Evolutionary conservation across 2,113 vertebrate species (phyloP).

Genomic region (Gorsachius goisagi): DNA sequence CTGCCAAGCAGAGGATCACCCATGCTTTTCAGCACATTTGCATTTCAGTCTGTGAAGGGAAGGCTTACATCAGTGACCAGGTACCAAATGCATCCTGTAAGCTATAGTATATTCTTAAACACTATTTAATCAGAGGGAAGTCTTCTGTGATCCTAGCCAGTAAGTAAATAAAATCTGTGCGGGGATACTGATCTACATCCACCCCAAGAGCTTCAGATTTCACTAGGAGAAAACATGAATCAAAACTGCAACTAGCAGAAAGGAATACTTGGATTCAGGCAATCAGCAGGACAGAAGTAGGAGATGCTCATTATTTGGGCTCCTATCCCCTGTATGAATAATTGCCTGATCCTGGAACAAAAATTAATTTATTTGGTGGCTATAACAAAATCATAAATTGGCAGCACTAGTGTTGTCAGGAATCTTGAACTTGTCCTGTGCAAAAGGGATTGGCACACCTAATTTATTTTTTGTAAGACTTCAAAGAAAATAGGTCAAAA

Average conservation of each 20-base stretch:
- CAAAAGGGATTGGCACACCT: neutral
- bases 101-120: neutral
- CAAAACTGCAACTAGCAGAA: neutral
- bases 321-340: neutral
- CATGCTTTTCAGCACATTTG: neutral
- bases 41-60: neutral
- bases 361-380: neutral
- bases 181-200: neutral
- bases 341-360: neutral
- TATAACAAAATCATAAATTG: neutral
- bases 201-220: neutral
- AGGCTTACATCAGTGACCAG: neutral
- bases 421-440: neutral
- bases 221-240: neutral
- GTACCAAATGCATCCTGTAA: neutral
- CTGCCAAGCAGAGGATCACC: neutral
- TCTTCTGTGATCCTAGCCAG: neutral
- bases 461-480: neutral
- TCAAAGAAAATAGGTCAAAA: slow-evolving; percentile 45
- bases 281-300: neutral
- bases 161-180: neutral
- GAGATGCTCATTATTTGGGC: neutral
- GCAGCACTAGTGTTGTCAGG: neutral
- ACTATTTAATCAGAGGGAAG: neutral
- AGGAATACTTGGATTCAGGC: neutral